Base-by-base conservation (phyloP, 2,113 vertebrate species). In the Butastur rufipennis region DNA sequence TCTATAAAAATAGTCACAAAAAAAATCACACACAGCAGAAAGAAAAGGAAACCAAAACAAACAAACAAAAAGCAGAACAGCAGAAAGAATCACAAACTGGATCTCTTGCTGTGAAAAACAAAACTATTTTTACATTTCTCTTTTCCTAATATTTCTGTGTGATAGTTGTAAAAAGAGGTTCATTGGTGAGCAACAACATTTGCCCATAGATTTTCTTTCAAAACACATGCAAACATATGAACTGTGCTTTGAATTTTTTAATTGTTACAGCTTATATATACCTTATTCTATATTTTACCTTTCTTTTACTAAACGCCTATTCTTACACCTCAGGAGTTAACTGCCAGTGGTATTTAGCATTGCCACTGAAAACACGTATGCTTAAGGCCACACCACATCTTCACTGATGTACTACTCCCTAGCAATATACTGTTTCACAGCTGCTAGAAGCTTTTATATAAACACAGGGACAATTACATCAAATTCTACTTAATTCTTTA, bases 361-460 rank as follows among this genome's bases (percentile, higher is more conserved):
- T 4, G 4, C 13, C 47, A 48, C 32, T 22, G 23, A 78, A 52
- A 95, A 18, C n/a, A 29, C 0, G 0, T 13, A 52, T 7, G 38
- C 73, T 83, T 38, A 68, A 90, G 71, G 82, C 32, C 50, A 86
- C 65, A 58, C 67, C 61, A 6, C 79, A 88, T 47, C 26, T 74
- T 58, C 43, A 20, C 31, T 34, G 50, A 23, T 42, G 31, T 23
- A n/a, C 25, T 23, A 31, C 22, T 86, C 43, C 36, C 26, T 13
- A 70, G 38, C 42, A 29, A 68, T 5, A 31, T 0, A 31, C 12
- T 67, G 11, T 14, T 66, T 36, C 71, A 65, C 58, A 85, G 61
- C 48, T 52, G 40, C 27, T 61, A 16, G 48, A 65, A 16, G 20
- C 9, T 42, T 70, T 21, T 11, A 26, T 19, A 61, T 11, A 45